phyloP scores from a whole-genome alignment of 2,888 invertebrate species.

The Conchocele bisecta region DNA sequence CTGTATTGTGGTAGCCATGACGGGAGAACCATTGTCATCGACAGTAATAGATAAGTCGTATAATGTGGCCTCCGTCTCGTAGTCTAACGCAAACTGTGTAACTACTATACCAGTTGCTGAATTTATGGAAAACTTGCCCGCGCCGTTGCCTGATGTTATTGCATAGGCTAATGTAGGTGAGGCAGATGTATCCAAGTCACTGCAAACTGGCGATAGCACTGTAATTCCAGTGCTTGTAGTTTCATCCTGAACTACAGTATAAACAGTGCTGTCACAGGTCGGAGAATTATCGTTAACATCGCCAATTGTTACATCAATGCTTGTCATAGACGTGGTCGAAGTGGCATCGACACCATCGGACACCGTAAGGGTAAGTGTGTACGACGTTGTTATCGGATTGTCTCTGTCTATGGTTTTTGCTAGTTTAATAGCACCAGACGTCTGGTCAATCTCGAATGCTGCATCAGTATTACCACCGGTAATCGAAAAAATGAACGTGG shows the following conservation, averaged over 20 bases:
- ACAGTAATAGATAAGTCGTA: constrained; percentile 59
- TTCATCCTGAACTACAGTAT: constrained; percentile 62
- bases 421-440: constrained; percentile 63
- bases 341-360: constrained; percentile 27
- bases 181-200: constrained; percentile 51
- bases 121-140: constrained; percentile 49
- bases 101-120: constrained; percentile 55
- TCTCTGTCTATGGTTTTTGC: constrained; percentile 61
- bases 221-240: constrained; percentile 52
- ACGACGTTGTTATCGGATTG: no score
- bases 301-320: constrained; percentile 63
- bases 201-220: constrained; percentile 59
- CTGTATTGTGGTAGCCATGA: constrained; percentile 33
- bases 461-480: constrained; percentile 60
- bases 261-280: constrained; percentile 59
- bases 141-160: constrained; percentile 50
- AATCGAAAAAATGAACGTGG: constrained; percentile 64
- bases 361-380: constrained; percentile 30
- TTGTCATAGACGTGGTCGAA: constrained; percentile 21
- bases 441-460: constrained; percentile 63
- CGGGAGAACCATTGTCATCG: constrained; percentile 61
- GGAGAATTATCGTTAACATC: constrained; percentile 77
- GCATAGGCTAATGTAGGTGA: constrained; percentile 42
- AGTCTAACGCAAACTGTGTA: constrained; percentile 60
- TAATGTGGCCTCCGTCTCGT: constrained; percentile 61